Conservation (phyloP, 2,113 vertebrate genomes). For the Strix aluco region DNA sequence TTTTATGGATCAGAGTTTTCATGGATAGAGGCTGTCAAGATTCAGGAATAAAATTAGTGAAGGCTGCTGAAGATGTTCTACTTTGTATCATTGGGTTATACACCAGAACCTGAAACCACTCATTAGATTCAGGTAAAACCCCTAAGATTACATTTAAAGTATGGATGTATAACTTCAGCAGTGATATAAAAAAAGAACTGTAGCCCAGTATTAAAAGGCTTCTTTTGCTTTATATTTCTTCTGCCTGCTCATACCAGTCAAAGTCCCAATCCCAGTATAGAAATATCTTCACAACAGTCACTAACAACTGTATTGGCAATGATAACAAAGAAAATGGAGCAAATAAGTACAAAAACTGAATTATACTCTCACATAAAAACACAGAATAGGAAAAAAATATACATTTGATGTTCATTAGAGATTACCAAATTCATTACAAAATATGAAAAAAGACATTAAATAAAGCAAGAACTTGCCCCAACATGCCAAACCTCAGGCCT, state of each 20-base stretch:
- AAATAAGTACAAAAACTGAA: background rate
- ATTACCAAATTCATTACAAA: background rate
- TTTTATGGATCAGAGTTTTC: background rate
- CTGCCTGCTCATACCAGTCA: background rate
- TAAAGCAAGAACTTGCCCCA: background rate
- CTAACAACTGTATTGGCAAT: background rate
- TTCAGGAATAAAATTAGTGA: background rate
- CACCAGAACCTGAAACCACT: background rate
- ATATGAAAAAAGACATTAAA: background rate
- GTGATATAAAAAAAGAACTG: background rate
- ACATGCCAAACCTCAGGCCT: background rate
- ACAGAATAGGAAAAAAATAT: background rate
- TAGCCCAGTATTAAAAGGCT: background rate
- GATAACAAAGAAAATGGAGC: background rate
- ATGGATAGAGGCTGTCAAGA: background rate
- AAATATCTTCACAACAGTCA: background rate
- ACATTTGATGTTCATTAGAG: background rate
- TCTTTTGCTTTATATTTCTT: background rate
- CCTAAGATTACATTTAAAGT: background rate
- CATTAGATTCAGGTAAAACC: background rate
- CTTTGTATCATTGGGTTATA: background rate
- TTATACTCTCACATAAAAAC: background rate
- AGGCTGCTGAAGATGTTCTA: background rate
- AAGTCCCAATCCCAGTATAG: background rate
- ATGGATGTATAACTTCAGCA: background rate